Percentiles rank a stretch among this genome's conserved stretches.
Conservation (phyloP, 2,888 invertebrate genomes). For the Pachliopta kotzebuea region DNA sequence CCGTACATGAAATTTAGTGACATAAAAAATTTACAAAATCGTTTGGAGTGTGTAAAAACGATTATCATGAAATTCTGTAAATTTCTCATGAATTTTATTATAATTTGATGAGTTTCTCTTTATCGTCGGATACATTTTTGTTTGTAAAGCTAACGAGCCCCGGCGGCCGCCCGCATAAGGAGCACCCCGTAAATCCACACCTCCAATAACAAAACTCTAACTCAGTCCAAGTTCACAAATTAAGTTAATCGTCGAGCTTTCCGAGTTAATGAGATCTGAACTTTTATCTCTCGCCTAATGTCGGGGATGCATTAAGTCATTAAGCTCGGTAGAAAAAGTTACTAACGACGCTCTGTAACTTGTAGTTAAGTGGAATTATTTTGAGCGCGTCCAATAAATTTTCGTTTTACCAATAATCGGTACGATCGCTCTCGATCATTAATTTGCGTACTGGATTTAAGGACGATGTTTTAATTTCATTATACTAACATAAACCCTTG, state of each 20-base stretch:
- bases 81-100: no score
- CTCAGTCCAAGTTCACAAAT: constrained; percentile 12
- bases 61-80: no score
- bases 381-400: not conserved
- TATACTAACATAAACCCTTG: no score
- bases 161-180: no score
- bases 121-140: not conserved
- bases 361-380: constrained; percentile 1
- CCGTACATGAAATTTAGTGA: no score
- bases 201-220: constrained; percentile 13
- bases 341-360: constrained; percentile 6
- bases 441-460: no score
- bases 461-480: no score
- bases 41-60: no score
- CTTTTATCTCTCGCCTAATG: constrained; percentile 21
- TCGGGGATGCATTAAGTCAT: constrained; percentile 20
- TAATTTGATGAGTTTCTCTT: no score
- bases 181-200: not conserved
- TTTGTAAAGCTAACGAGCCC: no score
- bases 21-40: no score
- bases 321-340: constrained; percentile 22
- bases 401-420: not conserved
- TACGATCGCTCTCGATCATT: no score
- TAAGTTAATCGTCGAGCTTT: constrained; percentile 24
- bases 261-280: constrained; percentile 22